Base-by-base conservation (phyloP, 2,888 invertebrate species). In the Colletes collaris region DNA sequence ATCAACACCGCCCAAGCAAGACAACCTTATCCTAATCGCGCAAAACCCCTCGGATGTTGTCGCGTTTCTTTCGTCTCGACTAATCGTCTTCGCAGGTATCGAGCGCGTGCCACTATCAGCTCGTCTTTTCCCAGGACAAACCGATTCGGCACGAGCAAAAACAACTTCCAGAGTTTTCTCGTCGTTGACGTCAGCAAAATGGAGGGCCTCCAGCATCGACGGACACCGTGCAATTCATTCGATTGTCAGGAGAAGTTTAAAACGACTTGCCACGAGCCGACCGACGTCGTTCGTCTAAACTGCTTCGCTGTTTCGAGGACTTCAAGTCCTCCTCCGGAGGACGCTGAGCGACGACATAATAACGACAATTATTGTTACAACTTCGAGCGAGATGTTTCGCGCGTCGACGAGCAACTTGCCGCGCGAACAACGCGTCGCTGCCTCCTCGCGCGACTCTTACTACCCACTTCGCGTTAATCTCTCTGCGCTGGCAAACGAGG, bases 351-450 rank as follows among this genome's bases (percentile, higher is more conserved):
- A 67, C 83, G 79, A 78, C 73, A 76, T 76, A 84, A 82, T 76
- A 79, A 84, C 76, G 79, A 84, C 74, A 79, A 79, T 84, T 84
- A 79, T 84, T 80, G 82, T 84, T 80, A 70, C 50, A 73, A 84
- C 76, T 82, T 77, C 60, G 59, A 37, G 50, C 67, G 46, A 46
- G 67, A 19, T 19, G 62, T 10, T 55, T 7, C 19, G 35, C 58
- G 10, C 10, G 66, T n/a, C 49, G 62, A 49, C 27, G 62, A 27
- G 27, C 13, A 49, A 66, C 27, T 16, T 49, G 2, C 56, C 55
- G 19, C 66, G 10, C 4, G 44, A 7, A 37, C 35, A 35, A 46
- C 49, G 40, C 59, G 62, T 49, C 7, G 11, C 8, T 8, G 58
- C 40, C 10, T 59, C 40, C 44, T 5, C n/a, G 10, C 27, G 60